A percentile compares a stretch with the other conserved stretches of the same genome.
phyloP scores from a whole-genome alignment of 1,140 invertebrate species.

The Drosophila melanica region DNA sequence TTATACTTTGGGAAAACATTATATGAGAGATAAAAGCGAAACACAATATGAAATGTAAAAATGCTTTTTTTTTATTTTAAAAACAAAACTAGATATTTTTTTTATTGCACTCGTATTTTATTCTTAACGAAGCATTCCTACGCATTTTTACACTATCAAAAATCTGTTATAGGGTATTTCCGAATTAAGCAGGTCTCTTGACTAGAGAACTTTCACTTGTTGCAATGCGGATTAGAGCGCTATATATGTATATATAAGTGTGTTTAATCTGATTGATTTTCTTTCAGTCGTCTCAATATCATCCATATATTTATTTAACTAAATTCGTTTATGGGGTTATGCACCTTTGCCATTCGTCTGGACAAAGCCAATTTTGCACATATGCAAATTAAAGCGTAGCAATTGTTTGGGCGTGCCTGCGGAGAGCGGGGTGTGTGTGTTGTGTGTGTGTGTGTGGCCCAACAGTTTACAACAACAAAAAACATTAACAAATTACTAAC shows the following conservation, averaged over 20 bases:
- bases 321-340: conserved; percentile 11
- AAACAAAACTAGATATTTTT: no score
- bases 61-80: no score
- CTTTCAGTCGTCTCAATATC: background rate
- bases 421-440: background rate
- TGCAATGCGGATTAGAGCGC: no score
- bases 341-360: conserved; percentile 33
- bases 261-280: conserved; percentile 7
- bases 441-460: background rate
- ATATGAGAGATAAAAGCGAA: no score
- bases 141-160: no score
- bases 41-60: no score
- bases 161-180: no score
- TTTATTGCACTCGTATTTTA: no score
- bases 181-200: no score
- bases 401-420: conserved; percentile 35
- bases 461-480: conserved; percentile 22
- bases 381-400: conserved; percentile 63
- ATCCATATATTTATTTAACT: conserved; percentile 5
- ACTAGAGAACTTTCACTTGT: no score
- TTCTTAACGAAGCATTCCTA: no score
- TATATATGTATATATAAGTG: background rate
- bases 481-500: conserved; percentile 25
- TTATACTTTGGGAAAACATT: no score
- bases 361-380: conserved; percentile 49